phyloP scores from a whole-genome alignment of 2,113 vertebrate genomes.

The Microcebus murinus region DNA sequence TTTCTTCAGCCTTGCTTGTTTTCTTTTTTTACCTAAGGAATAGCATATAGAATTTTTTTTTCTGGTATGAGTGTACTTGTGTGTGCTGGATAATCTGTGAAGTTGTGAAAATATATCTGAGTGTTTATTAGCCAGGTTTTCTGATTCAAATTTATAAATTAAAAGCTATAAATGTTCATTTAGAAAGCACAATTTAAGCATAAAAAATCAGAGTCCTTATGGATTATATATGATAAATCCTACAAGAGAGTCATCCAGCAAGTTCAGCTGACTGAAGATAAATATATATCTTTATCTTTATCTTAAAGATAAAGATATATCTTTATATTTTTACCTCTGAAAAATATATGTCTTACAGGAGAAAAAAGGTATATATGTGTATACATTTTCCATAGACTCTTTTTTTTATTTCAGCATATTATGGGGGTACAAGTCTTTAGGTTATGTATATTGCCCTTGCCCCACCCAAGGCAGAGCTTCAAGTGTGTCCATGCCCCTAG shows the following conservation, averaged over 20 bases:
- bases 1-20: not conserved
- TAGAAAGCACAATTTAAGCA: conserved; percentile 20
- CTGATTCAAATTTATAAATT: conserved; percentile 48
- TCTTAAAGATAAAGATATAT: conserved; percentile 2
- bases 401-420: not conserved
- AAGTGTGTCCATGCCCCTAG: too few relatives aligned
- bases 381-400: conserved; percentile 18
- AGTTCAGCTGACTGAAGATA: conserved; percentile 11
- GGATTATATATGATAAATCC: conserved; percentile 10
- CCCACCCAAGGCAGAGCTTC: too few relatives aligned
- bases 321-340: not conserved
- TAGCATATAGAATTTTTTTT: not conserved
- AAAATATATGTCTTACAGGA: not conserved
- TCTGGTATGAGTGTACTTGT: not conserved
- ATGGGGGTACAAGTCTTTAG: too few relatives aligned
- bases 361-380: not conserved
- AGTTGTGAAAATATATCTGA: conserved; percentile 11
- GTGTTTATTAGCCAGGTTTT: not conserved
- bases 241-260: not conserved
- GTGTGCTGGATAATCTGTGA: not conserved
- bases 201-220: conserved; percentile 25
- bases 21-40: conserved; percentile 19
- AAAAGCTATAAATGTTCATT: conserved; percentile 39
- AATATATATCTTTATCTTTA: not conserved
- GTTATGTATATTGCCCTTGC: too few relatives aligned